phyloP scores from a whole-genome alignment of 2,888 invertebrate genomes.

The Pantelozetes paolii region DNA sequence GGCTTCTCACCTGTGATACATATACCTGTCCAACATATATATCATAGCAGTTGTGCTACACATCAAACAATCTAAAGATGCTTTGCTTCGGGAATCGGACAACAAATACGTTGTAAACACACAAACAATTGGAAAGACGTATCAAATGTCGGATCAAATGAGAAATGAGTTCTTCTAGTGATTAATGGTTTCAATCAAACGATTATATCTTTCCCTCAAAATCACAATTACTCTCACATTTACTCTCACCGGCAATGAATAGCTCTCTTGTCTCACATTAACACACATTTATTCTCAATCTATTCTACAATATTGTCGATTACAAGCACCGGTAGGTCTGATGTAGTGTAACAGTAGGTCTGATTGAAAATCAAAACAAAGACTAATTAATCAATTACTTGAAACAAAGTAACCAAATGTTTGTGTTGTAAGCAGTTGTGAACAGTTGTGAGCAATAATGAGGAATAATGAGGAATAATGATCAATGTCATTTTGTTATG shows the following conservation, averaged over 20 bases:
- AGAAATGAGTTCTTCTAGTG: slow-evolving; percentile 14
- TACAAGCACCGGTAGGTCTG: background rate
- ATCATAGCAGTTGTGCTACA: background rate
- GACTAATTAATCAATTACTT: too few species aligned
- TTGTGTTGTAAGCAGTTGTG: too few species aligned
- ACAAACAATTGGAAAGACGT: background rate
- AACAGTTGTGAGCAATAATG: too few species aligned
- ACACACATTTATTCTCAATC: background rate
- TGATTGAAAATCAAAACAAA: too few species aligned
- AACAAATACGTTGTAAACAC: background rate
- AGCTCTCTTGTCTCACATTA: background rate
- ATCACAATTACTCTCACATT: slow-evolving; percentile 17
- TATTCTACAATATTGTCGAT: slow-evolving; percentile 4
- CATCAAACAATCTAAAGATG: slow-evolving; percentile 6
- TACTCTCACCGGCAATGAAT: background rate
- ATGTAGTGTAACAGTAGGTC: too few species aligned
- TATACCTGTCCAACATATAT: slow-evolving; percentile 2
- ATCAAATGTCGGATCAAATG: background rate
- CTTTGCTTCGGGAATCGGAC: background rate
- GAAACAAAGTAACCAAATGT: too few species aligned
- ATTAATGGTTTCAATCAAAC: slow-evolving; percentile 4
- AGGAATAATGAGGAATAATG: too few species aligned
- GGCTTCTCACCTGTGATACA: slow-evolving; percentile 18
- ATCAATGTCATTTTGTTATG: too few species aligned
- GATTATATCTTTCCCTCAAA: slow-evolving; percentile 8